Percentiles rank a stretch among this genome's conserved stretches.
These are phyloP conservation scores for Drosophila neutralis DNA, from an alignment of 2,888 invertebrate genomes.

Conservation along the genomic window DNA sequence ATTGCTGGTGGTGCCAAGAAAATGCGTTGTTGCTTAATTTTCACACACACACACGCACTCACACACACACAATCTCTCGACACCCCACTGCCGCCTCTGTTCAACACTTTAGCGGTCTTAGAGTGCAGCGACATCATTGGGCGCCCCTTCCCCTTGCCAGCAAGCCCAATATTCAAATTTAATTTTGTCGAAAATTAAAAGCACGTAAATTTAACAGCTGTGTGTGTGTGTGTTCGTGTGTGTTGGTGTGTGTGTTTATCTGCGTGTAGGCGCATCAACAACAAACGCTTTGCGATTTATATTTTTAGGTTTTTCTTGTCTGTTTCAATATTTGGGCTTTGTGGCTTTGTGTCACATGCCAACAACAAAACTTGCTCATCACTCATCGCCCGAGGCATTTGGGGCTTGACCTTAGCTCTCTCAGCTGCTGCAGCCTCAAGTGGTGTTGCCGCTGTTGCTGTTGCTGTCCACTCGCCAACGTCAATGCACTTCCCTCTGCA, in stretches of 20 bases:
- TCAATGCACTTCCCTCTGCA: slow-evolving; percentile 56
- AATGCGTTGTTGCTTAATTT: slow-evolving; percentile 78
- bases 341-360: slow-evolving; percentile 53
- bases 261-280: slow-evolving; percentile 62
- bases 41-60: slow-evolving; percentile 23
- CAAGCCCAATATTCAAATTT: slow-evolving; percentile 65
- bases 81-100: slow-evolving; percentile 8
- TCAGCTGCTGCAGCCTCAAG: slow-evolving; percentile 27
- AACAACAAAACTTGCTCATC: slow-evolving; percentile 46
- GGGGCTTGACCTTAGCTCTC: slow-evolving; percentile 71
- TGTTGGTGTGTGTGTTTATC: slow-evolving; percentile 45
- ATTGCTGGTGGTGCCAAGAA: slow-evolving; percentile 75
- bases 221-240: slow-evolving; percentile 7
- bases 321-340: slow-evolving; percentile 51
- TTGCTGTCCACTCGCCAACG: slow-evolving; percentile 62
- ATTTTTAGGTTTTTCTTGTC: slow-evolving; percentile 55
- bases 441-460: slow-evolving; percentile 5
- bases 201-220: slow-evolving; percentile 66
- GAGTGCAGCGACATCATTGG: slow-evolving; percentile 56
- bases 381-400: slow-evolving; percentile 43
- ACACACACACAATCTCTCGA: slow-evolving; percentile 2
- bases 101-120: slow-evolving; percentile 41
- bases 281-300: slow-evolving; percentile 61
- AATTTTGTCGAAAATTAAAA: slow-evolving; percentile 73
- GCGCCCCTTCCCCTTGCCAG: slow-evolving; percentile 11